phyloP scores from a whole-genome alignment of 2,888 invertebrate species.

The Acleris emargana region DNA sequence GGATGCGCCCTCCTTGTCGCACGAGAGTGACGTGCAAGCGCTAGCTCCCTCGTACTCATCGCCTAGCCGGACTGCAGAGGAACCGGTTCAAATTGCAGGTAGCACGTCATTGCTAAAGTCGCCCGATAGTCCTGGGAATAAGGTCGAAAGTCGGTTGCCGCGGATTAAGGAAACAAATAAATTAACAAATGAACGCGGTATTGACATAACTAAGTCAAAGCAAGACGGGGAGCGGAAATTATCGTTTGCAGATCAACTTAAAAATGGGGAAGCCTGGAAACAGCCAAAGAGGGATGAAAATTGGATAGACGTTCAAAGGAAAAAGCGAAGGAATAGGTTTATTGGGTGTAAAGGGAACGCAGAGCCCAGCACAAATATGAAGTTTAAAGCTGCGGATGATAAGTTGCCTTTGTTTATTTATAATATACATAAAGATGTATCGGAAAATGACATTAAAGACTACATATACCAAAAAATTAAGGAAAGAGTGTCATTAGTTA shows the following conservation, averaged over 20 bases:
- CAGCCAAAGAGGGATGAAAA: too few relatives aligned
- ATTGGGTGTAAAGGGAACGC: too few relatives aligned
- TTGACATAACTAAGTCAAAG: too few relatives aligned
- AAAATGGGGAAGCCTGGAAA: too few relatives aligned
- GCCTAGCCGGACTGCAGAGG: background rate
- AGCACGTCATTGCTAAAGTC: background rate
- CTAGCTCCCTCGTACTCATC: background rate
- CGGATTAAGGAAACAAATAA: too few relatives aligned
- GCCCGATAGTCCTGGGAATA: background rate
- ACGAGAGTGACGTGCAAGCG: background rate
- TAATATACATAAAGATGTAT: constrained; percentile 6
- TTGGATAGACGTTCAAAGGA: too few relatives aligned
- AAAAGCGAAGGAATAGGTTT: too few relatives aligned
- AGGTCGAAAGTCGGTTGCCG: background rate
- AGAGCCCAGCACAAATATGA: too few relatives aligned
- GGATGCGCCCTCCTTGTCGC: background rate
- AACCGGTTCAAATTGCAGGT: background rate
- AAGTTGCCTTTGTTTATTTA: constrained; percentile 15
- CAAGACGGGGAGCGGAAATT: too few relatives aligned
- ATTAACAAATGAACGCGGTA: too few relatives aligned
- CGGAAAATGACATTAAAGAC: constrained; percentile 5
- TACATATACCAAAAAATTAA: constrained; percentile 2
- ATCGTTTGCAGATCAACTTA: too few relatives aligned
- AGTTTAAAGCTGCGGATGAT: too few relatives aligned
- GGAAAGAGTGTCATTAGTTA: constrained; percentile 1